phyloP scores from a whole-genome alignment of 2,113 vertebrate genomes.

The Crotalus viridis region DNA sequence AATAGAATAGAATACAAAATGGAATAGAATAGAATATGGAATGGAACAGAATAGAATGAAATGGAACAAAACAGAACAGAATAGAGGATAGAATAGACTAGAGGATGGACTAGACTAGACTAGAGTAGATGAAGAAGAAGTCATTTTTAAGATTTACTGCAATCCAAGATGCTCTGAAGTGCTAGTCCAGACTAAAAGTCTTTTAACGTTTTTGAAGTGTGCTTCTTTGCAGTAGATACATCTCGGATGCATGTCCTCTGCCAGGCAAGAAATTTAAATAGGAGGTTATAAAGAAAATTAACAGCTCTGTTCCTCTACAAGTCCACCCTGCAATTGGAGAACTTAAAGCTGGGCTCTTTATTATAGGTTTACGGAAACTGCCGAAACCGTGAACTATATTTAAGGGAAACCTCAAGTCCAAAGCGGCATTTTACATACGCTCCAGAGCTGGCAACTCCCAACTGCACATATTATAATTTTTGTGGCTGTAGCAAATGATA shows the following conservation, averaged over 20 bases:
- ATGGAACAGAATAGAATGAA: no score
- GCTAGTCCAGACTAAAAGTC: neutral
- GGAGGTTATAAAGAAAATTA: slow-evolving; percentile 39
- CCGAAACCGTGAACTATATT: slow-evolving; percentile 45
- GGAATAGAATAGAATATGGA: no score
- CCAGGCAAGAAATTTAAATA: slow-evolving; percentile 34
- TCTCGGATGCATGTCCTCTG: neutral
- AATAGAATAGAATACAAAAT: no score
- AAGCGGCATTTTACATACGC: slow-evolving; percentile 17
- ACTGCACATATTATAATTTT: slow-evolving; percentile 40
- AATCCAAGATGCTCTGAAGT: neutral
- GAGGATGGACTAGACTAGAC: no score
- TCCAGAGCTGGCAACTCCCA: slow-evolving; percentile 37
- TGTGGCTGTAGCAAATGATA: slow-evolving; percentile 54
- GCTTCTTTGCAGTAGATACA: neutral
- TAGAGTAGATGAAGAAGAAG: no score
- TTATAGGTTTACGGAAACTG: slow-evolving; percentile 52
- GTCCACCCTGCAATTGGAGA: slow-evolving; percentile 19
- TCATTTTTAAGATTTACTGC: neutral
- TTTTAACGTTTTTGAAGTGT: rapidly evolving
- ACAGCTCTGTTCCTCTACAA: slow-evolving; percentile 23
- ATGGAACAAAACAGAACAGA: no score
- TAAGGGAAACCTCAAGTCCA: slow-evolving; percentile 56
- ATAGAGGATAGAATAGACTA: no score
- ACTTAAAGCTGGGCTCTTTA: slow-evolving; percentile 44